Evolutionary conservation across 2,113 vertebrate genomes (phyloP), one percentile per base, ranked within the genome.

Genomic region (Barnardius zonarius): DNA sequence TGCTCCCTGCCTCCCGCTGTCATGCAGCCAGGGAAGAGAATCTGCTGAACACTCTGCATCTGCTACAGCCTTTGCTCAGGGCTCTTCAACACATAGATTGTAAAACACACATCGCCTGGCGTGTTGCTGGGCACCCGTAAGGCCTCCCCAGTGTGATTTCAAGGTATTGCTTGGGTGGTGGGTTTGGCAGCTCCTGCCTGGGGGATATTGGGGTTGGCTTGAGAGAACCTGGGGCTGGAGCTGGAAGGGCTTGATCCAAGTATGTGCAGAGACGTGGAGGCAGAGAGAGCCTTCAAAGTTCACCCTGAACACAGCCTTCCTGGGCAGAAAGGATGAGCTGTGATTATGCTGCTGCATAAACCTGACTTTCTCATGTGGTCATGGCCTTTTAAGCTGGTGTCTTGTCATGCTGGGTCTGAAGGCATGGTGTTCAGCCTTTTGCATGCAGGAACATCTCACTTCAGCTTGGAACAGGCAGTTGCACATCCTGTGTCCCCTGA

Each of bases 21-120:
- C 81, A 44, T 69, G 51, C 87, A 92, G 95, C 91, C 92, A 90
- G 93, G 94, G 90, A 92, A 94, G 44, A 82, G 96, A 90, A 94
- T 85, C 77, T 33, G 61, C 92, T 90, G 62, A 95, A 61, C 4
- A 33, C 79, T 91, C 86, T 86, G 77, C 90, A 94, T 95, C 94
- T 96, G 95, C 92, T 95, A 20, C 78, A 83, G 73, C 79, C 91
- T 77, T 95, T 28, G 85, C 87, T 96, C 59, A 82, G 88, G 96
- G 94, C 95, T 94, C 87, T 96, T 74, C 11, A 0, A 92, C 91
- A 93, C 94, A 54, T 89, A 70, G 82, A 11, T 73, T 86, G 92
- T 95, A 73, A 96, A 93, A 9, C 41, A 46, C 30, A 20, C 91
- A 30, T 63, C 0, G 86, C 92, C 80, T 31, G 37, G 80, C 37